Evolutionary conservation across 2,888 invertebrate genomes (phyloP).

Genomic region (Syrphus vitripennis): DNA sequence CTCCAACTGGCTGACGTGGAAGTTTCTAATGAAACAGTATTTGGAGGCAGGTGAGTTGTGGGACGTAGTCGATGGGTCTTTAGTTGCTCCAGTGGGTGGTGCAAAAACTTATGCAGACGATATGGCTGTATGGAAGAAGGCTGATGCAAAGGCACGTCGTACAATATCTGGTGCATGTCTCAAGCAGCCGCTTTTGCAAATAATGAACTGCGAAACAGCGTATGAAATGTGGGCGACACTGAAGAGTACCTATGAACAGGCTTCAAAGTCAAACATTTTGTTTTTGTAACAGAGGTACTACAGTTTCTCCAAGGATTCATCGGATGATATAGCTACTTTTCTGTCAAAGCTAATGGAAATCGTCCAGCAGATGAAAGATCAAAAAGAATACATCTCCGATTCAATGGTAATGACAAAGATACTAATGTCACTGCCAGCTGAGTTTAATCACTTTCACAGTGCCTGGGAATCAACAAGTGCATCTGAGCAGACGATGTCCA

Average conservation of each 20-base stretch:
- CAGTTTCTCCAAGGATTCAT: conserved; percentile 41
- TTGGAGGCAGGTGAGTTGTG: neutral
- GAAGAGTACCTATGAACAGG: conserved; percentile 74
- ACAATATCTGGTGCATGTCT: neutral
- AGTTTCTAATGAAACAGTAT: conserved; percentile 45
- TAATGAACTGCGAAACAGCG: conserved; percentile 56
- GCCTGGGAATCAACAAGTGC: conserved; percentile 61
- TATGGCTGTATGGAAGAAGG: too few relatives aligned
- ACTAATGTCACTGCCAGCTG: conserved; percentile 67
- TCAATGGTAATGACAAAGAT: conserved; percentile 72
- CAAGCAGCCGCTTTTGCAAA: conserved; percentile 50
- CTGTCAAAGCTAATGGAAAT: conserved; percentile 56
- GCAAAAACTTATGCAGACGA: too few relatives aligned
- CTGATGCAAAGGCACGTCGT: neutral
- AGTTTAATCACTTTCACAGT: conserved; percentile 76
- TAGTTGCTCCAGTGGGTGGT: too few relatives aligned
- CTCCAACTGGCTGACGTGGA: neutral
- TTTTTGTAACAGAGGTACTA: conserved; percentile 75
- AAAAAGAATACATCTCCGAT: conserved; percentile 56
- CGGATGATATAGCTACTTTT: conserved; percentile 56
- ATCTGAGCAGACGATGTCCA: neutral
- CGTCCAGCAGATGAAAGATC: conserved; percentile 53
- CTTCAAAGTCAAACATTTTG: conserved; percentile 74
- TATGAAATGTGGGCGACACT: conserved; percentile 61
- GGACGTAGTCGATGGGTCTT: neutral